phyloP scores from a whole-genome alignment of 2,797 vertebrate genomes.

The Chrysocyon brachyurus region DNA sequence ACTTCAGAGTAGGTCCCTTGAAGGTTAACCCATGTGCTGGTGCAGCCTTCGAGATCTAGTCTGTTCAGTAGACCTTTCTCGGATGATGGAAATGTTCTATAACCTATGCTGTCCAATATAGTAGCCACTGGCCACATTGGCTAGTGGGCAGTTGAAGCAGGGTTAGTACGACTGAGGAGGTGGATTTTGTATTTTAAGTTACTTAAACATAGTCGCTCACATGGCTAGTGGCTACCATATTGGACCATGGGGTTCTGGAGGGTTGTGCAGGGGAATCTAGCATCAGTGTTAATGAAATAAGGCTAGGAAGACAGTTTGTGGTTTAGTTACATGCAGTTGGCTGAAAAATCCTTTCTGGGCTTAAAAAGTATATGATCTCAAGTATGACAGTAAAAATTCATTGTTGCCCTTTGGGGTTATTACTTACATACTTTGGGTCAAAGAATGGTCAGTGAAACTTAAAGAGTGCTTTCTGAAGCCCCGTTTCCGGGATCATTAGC shows the following conservation, averaged over 20 bases:
- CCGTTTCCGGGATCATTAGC: constrained; percentile 67
- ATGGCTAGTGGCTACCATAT: neutral
- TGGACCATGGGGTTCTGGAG: neutral
- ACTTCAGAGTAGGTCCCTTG: constrained; percentile 3
- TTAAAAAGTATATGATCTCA: constrained; percentile 52
- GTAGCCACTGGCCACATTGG: neutral
- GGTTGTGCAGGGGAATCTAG: neutral
- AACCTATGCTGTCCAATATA: neutral
- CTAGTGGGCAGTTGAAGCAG: neutral
- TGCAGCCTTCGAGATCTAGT: neutral
- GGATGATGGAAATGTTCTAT: neutral
- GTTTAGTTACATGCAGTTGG: constrained; percentile 7
- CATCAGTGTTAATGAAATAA: neutral
- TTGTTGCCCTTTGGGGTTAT: constrained; percentile 58
- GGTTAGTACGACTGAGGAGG: neutral
- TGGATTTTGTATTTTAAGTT: constrained; percentile 57
- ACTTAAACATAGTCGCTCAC: neutral
- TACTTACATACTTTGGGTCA: constrained; percentile 34
- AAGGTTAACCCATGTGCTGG: neutral
- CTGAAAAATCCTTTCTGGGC: constrained; percentile 15
- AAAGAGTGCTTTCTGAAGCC: constrained; percentile 49
- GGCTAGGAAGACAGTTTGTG: neutral
- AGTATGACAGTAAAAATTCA: constrained; percentile 2
- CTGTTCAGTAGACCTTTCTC: neutral
- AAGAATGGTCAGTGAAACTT: constrained; percentile 11